Evolutionary conservation across 2,888 invertebrate species (phyloP).

Genomic region (Mellilla xanthometata): DNA sequence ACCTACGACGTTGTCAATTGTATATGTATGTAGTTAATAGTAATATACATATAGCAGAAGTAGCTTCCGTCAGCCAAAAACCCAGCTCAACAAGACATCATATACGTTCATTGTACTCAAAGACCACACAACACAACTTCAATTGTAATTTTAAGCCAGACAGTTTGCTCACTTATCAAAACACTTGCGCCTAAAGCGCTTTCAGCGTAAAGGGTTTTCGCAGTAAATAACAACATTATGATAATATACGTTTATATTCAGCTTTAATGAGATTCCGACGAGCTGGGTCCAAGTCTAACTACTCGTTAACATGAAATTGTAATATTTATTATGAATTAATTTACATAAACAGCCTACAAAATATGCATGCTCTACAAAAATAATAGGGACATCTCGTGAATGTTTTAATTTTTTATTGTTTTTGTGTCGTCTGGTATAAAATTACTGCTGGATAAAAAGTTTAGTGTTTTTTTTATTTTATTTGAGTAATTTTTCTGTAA

Average conservation of each 20-base stretch:
- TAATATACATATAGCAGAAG: too few relatives aligned
- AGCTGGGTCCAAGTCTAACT: slow-evolving; percentile 58
- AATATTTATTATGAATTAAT: slow-evolving; percentile 79
- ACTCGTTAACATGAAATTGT: slow-evolving; percentile 74
- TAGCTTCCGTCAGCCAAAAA: too few relatives aligned
- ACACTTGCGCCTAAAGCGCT: slow-evolving; percentile 24
- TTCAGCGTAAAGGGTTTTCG: slow-evolving; percentile 25
- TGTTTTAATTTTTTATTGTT: background rate
- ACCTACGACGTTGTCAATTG: too few relatives aligned
- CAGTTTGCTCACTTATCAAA: background rate
- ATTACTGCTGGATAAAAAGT: too few relatives aligned
- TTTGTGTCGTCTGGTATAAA: background rate
- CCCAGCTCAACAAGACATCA: slow-evolving; percentile 12
- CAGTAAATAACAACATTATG: slow-evolving; percentile 74
- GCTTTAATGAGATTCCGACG: slow-evolving; percentile 67
- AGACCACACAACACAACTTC: slow-evolving; percentile 6
- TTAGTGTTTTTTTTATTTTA: too few relatives aligned
- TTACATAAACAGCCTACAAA: slow-evolving; percentile 68
- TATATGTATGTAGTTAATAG: too few relatives aligned
- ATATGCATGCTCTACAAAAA: slow-evolving; percentile 57
- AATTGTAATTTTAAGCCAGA: slow-evolving; percentile 20
- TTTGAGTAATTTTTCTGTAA: too few relatives aligned
- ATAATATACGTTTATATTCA: slow-evolving; percentile 64
- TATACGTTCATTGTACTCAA: too few relatives aligned
- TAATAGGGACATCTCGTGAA: slow-evolving; percentile 23